Evolutionary conservation across 2,797 vertebrate genomes (phyloP).

Genomic region (Momotus momota): DNA sequence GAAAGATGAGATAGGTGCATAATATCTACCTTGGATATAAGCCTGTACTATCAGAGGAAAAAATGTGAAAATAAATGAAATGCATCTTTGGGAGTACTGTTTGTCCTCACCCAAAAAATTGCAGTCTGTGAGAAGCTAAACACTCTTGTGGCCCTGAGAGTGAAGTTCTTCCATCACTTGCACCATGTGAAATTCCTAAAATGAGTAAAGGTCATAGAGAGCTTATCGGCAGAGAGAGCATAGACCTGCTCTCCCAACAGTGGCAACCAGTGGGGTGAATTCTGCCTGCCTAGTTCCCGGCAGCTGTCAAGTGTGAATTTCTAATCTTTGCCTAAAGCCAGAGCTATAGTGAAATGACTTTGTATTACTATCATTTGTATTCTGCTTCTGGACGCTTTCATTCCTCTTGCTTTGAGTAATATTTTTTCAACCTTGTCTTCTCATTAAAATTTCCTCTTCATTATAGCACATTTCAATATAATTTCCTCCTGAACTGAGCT

Average conservation of each 20-base stretch:
- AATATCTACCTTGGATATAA: background rate
- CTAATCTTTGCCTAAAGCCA: background rate
- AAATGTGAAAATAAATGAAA: background rate
- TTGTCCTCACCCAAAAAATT: background rate
- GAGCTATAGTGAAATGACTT: constrained; percentile 13
- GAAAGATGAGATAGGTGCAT: background rate
- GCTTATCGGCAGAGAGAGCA: background rate
- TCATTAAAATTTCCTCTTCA: constrained; percentile 67
- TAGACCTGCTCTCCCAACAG: background rate
- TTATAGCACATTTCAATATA: constrained; percentile 52
- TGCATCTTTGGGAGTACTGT: background rate
- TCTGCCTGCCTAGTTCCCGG: background rate
- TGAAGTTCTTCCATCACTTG: background rate
- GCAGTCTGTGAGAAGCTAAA: background rate
- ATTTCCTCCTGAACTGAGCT: constrained; percentile 16
- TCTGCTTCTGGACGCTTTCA: constrained; percentile 34
- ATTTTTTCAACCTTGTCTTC: constrained; percentile 68
- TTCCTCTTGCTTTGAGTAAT: constrained; percentile 53
- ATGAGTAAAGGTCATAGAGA: background rate
- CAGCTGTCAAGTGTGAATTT: background rate
- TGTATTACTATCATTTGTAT: constrained; percentile 45
- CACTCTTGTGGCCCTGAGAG: background rate
- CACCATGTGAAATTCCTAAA: background rate
- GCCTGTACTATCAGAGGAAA: background rate
- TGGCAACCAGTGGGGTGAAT: background rate